Base-by-base conservation (phyloP, 2,888 invertebrate species). In the Synanthedon myopaeformis region DNA sequence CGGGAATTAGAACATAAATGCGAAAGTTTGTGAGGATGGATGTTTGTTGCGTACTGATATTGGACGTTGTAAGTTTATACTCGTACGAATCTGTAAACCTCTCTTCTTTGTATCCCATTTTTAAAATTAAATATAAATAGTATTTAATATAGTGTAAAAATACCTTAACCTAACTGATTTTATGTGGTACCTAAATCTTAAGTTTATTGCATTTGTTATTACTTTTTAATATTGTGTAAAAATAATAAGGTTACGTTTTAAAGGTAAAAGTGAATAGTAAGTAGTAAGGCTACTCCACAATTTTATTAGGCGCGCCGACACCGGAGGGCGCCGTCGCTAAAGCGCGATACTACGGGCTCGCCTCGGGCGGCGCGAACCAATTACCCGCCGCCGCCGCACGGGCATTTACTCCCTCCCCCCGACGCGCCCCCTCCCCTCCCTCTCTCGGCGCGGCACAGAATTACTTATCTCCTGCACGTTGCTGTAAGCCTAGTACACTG, bases 341-440 rank as follows among this genome's bases (percentile, higher is more conserved):
- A 86, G 85, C 85, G 85, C 83, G 84, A 85, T 84, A 85, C 84
- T 85, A 81, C 83, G 82, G 82, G 85, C 83, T 84, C 81, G 84
- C 86, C 84, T 85, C 85, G 82, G 85, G 85, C 85, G 85, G 85
- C 85, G 85, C 83, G 84, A 85, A 87, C 86, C 87, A 87, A 88
- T 87, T 86, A 88, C 86, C 86, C 85, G 82, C 79, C 79, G 74
- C 62, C 78, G 73, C 78, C 78, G 76, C 51, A 19, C 51, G 51
- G 51, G 51, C 35, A 51, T 51, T 51, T 51, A 51, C 51, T 41
- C 51, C 35, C 51, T n/a, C 28, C 19, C 51, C 41, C 28, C 49
- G 12, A 12, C 49, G 17, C 49, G 6, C 13, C 49, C 23, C 49
- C 23, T 14, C 49, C 23, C 57, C 51, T 55, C 58, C 61, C 54